Conservation (phyloP, 2,113 vertebrate genomes). For the Gnathonemus echidnorhynchus region DNA sequence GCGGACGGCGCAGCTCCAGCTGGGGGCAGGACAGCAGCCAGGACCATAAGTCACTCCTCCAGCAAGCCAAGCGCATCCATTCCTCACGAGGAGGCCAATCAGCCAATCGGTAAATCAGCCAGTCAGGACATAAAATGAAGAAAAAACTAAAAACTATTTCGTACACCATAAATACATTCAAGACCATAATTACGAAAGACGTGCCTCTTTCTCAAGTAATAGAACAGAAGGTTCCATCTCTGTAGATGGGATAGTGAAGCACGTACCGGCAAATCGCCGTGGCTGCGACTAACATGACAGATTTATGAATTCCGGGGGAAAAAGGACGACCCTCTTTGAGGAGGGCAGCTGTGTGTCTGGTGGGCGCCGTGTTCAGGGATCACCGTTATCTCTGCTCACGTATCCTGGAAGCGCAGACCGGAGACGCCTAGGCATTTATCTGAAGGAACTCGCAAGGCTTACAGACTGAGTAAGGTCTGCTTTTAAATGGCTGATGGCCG, state of each 20-base stretch:
- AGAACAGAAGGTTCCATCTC: background rate
- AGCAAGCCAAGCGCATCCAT: constrained; percentile 36
- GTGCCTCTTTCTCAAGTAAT: background rate
- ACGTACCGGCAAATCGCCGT: background rate
- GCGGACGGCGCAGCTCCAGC: constrained; percentile 50
- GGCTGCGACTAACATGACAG: background rate
- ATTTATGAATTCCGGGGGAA: constrained; percentile 7
- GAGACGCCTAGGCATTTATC: background rate
- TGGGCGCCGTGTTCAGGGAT: background rate
- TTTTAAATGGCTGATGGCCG: background rate
- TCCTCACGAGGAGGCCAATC: constrained; percentile 38
- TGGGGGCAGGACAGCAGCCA: constrained; percentile 44
- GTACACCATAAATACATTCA: constrained; percentile 28
- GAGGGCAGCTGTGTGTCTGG: background rate
- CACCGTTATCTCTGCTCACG: background rate
- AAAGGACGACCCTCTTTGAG: background rate
- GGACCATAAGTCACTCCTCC: constrained; percentile 46
- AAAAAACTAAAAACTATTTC: constrained; percentile 31
- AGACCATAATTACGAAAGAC: constrained; percentile 9
- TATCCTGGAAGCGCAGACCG: background rate
- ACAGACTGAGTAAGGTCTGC: background rate
- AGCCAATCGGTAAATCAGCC: constrained; percentile 39
- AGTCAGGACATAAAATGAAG: constrained; percentile 26
- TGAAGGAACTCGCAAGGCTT: background rate
- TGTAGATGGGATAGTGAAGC: background rate